A percentile compares a stretch with the other conserved stretches of the same genome.
phyloP scores from a whole-genome alignment of 2,797 vertebrate species.

The Rhinogobio ventralis region DNA sequence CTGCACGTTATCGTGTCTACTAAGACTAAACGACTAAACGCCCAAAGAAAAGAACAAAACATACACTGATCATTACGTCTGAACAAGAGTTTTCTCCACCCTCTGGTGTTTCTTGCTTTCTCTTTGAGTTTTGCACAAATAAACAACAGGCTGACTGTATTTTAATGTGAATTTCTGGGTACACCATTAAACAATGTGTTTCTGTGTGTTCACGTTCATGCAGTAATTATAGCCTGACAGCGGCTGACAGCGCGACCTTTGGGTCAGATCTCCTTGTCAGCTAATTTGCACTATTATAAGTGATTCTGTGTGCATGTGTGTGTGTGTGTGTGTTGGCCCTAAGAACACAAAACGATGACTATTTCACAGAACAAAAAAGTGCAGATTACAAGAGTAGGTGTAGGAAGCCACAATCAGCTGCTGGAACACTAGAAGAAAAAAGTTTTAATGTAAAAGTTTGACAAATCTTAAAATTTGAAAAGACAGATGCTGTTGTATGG shows the following conservation, averaged over 20 bases:
- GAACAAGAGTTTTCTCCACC: neutral
- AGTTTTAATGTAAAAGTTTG: neutral
- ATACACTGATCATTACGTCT: slow-evolving; percentile 41
- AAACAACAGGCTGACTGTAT: slow-evolving; percentile 20
- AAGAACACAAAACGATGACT: slow-evolving; percentile 24
- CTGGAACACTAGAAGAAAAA: neutral
- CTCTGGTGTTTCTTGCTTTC: neutral
- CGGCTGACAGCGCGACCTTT: slow-evolving; percentile 40
- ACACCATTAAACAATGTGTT: slow-evolving; percentile 43
- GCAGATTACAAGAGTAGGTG: slow-evolving; percentile 3
- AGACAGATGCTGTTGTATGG: neutral
- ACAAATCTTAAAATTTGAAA: neutral
- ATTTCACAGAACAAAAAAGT: slow-evolving; percentile 13
- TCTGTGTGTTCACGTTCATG: slow-evolving; percentile 38
- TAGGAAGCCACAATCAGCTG: slow-evolving; percentile 2
- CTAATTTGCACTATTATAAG: slow-evolving; percentile 47
- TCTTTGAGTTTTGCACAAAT: neutral
- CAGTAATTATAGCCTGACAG: slow-evolving; percentile 47
- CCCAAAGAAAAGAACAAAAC: slow-evolving; percentile 39
- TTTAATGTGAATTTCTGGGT: slow-evolving; percentile 35
- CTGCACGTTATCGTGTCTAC: slow-evolving; percentile 28
- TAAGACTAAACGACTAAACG: slow-evolving; percentile 40
- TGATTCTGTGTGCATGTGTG: neutral
- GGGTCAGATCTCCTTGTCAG: slow-evolving; percentile 38
- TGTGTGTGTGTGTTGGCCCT: neutral